Conservation (phyloP, 2,113 vertebrate genomes). For the Mastomys natalensis region DNA sequence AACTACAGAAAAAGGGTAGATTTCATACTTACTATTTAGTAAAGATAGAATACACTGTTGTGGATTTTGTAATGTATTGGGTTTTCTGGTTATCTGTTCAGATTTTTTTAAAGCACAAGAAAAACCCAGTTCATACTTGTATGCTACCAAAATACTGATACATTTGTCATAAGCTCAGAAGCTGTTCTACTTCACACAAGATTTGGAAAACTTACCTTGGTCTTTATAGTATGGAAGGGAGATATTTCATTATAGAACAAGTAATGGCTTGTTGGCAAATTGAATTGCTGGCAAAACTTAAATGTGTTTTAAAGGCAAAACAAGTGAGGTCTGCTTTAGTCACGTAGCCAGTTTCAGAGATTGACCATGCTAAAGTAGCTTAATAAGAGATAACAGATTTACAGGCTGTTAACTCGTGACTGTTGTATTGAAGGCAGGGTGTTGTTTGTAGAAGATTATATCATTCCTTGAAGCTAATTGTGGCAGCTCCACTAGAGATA, state of each 20-base stretch:
- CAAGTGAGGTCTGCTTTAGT: not conserved
- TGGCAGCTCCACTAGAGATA: not conserved
- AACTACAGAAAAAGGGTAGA: not conserved
- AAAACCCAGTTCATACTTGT: not conserved
- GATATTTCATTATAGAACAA: not conserved
- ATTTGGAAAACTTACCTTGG: slow-evolving; percentile 15
- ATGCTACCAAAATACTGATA: slow-evolving; percentile 9
- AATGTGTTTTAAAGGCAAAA: slow-evolving; percentile 9
- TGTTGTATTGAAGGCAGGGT: not conserved
- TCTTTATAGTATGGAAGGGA: not conserved
- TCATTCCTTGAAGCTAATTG: not conserved
- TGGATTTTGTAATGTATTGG: slow-evolving; percentile 5
- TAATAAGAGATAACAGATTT: not conserved
- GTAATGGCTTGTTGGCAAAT: not conserved
- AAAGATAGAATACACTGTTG: slow-evolving; percentile 10
- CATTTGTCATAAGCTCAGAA: slow-evolving; percentile 6
- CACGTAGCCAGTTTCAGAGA: slow-evolving; percentile 18
- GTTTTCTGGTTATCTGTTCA: not conserved
- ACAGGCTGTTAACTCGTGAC: not conserved
- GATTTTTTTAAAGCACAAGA: slow-evolving; percentile 1
- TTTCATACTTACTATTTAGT: slow-evolving; percentile 38
- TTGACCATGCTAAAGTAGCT: not conserved
- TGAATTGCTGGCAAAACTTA: slow-evolving; percentile 30
- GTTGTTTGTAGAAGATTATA: not conserved
- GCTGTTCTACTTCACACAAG: not conserved